Percentiles rank a stretch among this genome's conserved stretches.
phyloP scores from a whole-genome alignment of 2,888 invertebrate species.

The Opisthograptis luteolata region DNA sequence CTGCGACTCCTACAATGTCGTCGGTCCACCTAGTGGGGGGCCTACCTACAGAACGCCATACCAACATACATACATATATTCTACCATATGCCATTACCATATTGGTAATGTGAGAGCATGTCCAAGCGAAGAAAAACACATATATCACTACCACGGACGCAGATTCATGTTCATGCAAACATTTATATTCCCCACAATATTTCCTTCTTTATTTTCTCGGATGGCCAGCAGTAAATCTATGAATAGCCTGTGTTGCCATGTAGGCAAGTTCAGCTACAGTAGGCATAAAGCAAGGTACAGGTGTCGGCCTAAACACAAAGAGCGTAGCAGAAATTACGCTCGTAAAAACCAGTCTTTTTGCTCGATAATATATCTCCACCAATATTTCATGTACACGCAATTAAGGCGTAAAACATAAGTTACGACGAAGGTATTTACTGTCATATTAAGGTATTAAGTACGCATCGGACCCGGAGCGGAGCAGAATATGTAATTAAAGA shows the following conservation, averaged over 20 bases:
- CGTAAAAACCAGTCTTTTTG: slow-evolving; percentile 26
- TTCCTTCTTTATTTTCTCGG: slow-evolving; percentile 7
- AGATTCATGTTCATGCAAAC: slow-evolving; percentile 13
- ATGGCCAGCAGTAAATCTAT: slow-evolving; percentile 20
- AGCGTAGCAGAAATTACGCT: slow-evolving; percentile 17
- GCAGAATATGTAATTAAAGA: slow-evolving; percentile 29
- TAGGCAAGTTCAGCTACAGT: too few species aligned
- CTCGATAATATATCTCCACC: slow-evolving; percentile 15
- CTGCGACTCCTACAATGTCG: too few species aligned
- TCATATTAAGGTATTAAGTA: slow-evolving; percentile 33
- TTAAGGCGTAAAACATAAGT: slow-evolving; percentile 38
- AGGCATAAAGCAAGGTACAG: slow-evolving; percentile 17
- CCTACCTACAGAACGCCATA: too few species aligned
- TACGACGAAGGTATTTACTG: slow-evolving; percentile 26
- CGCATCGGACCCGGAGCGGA: slow-evolving; percentile 22
- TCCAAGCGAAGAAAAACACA: slow-evolving; percentile 25
- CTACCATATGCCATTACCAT: too few species aligned
- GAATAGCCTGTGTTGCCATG: slow-evolving; percentile 14
- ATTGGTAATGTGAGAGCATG: not conserved
- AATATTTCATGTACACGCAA: slow-evolving; percentile 37
- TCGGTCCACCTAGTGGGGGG: too few species aligned
- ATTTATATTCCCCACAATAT: slow-evolving; percentile 4
- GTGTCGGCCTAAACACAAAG: slow-evolving; percentile 20
- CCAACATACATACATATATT: too few species aligned
- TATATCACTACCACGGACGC: slow-evolving; percentile 26